These are phyloP conservation scores for Zaprionus bogoriensis DNA, from an alignment of 2,888 invertebrate genomes.

Conservation along the genomic window DNA sequence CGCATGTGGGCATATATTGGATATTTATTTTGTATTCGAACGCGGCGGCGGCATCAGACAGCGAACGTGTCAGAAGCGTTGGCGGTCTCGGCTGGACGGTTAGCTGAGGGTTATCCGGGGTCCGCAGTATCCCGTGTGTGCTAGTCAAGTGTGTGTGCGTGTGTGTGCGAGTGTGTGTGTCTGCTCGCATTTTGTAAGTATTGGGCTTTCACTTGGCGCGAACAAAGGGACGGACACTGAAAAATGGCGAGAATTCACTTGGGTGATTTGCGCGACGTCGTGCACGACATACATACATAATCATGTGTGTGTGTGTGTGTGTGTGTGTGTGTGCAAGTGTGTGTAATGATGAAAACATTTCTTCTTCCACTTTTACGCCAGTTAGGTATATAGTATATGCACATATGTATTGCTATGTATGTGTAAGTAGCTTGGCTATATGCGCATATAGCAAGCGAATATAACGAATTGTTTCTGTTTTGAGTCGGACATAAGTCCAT, in stretches of 20 bases:
- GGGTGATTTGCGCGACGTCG: slow-evolving; percentile 71
- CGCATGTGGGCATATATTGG: slow-evolving; percentile 67
- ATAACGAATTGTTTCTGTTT: too few relatives aligned
- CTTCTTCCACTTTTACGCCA: slow-evolving; percentile 13
- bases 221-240: slow-evolving; percentile 75
- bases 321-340: slow-evolving; percentile 6
- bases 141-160: slow-evolving; percentile 2
- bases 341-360: slow-evolving; percentile 29
- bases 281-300: slow-evolving; percentile 51
- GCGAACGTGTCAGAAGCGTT: slow-evolving; percentile 63
- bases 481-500: too few relatives aligned
- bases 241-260: slow-evolving; percentile 77
- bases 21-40: slow-evolving; percentile 80
- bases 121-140: neutral
- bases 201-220: slow-evolving; percentile 58
- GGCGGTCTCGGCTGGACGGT: slow-evolving; percentile 52
- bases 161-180: slow-evolving; percentile 13
- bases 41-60: slow-evolving; percentile 64
- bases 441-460: too few relatives aligned
- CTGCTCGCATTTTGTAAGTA: slow-evolving; percentile 44
- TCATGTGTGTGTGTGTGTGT: neutral
- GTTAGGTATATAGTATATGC: neutral
- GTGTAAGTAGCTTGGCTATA: too few relatives aligned
- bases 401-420: neutral
- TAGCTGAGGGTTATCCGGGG: slow-evolving; percentile 50